phyloP scores from a whole-genome alignment of 2,888 invertebrate genomes.

The Sabatieria punctata region DNA sequence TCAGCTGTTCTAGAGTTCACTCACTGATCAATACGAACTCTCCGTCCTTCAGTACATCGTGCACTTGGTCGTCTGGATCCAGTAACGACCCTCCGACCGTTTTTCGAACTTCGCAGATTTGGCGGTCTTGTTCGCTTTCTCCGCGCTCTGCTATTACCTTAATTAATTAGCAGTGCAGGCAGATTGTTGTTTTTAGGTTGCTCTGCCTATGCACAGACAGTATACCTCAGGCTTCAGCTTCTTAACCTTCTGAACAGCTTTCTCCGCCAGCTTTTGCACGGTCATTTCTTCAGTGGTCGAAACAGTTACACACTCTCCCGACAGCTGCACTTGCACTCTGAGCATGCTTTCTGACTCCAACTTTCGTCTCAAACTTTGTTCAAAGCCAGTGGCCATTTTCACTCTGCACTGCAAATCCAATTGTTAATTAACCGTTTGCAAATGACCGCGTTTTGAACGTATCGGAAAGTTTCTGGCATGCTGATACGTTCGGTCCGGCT shows the following conservation, averaged over 20 bases:
- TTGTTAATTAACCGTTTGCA: too few relatives aligned
- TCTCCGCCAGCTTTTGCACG: neutral
- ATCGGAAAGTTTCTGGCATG: too few relatives aligned
- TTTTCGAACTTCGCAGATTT: conserved; percentile 41
- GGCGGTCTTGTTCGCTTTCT: neutral
- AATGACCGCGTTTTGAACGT: too few relatives aligned
- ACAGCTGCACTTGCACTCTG: neutral
- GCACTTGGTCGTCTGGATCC: conserved; percentile 42
- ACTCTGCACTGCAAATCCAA: too few relatives aligned
- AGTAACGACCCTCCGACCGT: conserved; percentile 44
- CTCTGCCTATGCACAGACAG: too few relatives aligned
- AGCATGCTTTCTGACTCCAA: conserved; percentile 10
- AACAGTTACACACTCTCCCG: neutral
- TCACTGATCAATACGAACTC: conserved; percentile 45
- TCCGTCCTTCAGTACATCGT: conserved; percentile 43
- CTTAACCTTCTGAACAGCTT: conserved; percentile 3
- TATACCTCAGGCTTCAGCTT: conserved; percentile 19
- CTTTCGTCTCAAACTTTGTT: too few relatives aligned
- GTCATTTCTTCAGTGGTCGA: neutral
- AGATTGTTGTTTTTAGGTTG: too few relatives aligned
- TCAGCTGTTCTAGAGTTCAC: conserved; percentile 13
- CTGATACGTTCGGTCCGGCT: too few relatives aligned
- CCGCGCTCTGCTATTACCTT: neutral
- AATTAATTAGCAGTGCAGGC: too few relatives aligned
- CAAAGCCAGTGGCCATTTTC: too few relatives aligned